A percentile compares a stretch with the other conserved stretches of the same genome.
Evolutionary conservation across 2,888 invertebrate species (phyloP).

Genomic region (Drosophila algonquin): DNA sequence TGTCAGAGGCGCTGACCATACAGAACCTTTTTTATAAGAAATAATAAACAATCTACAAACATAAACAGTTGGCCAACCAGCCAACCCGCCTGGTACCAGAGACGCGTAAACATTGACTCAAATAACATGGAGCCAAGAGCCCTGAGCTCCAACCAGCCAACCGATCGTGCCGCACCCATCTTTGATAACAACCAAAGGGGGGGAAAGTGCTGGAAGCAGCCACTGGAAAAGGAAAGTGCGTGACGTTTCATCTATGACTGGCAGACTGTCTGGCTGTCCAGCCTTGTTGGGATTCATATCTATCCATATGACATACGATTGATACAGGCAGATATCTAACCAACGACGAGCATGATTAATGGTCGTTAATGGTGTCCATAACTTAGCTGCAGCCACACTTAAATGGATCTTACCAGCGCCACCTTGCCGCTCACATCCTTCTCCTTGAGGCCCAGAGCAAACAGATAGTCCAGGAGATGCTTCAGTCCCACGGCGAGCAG

Average conservation of each 20-base stretch:
- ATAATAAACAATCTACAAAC: slow-evolving; percentile 4
- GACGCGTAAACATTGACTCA: slow-evolving; percentile 44
- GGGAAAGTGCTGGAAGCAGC: slow-evolving; percentile 32
- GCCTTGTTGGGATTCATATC: background rate
- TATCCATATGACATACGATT: slow-evolving; percentile 4
- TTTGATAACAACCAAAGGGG: slow-evolving; percentile 10
- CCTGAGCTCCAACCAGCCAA: background rate
- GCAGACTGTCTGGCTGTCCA: background rate
- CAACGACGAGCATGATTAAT: slow-evolving; percentile 8
- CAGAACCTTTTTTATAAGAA: slow-evolving; percentile 2
- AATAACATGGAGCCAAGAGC: slow-evolving; percentile 23
- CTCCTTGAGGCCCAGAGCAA: slow-evolving; percentile 76
- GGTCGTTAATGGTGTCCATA: background rate
- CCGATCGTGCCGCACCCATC: slow-evolving; percentile 40
- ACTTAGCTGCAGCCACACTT: background rate
- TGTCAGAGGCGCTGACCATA: slow-evolving; percentile 34
- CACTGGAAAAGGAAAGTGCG: slow-evolving; percentile 67
- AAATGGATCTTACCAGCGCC: slow-evolving; percentile 79
- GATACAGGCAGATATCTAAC: slow-evolving; percentile 11
- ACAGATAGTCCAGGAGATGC: slow-evolving; percentile 82
- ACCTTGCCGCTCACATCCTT: slow-evolving; percentile 83
- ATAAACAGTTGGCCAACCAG: slow-evolving; percentile 33
- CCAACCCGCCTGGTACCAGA: slow-evolving; percentile 28
- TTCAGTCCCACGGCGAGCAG: slow-evolving; percentile 80
- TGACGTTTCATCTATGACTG: slow-evolving; percentile 47